Percentiles rank a stretch among this genome's conserved stretches.
Conservation (phyloP, 2,113 vertebrate species). For the Odocoileus virginianus region DNA sequence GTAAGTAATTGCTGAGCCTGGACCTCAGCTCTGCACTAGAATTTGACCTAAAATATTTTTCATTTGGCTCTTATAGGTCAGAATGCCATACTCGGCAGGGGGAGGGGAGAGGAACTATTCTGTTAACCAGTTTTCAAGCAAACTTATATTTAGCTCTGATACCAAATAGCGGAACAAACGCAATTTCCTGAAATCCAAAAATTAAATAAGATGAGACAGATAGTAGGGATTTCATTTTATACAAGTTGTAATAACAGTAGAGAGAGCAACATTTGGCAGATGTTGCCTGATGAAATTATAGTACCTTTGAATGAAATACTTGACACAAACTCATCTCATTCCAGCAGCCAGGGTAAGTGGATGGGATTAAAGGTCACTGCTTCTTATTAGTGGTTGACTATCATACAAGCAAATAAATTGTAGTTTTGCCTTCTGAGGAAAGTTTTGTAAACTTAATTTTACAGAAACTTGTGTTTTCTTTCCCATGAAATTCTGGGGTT, state of each 20-base stretch:
- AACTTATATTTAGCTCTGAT: slow-evolving; percentile 38
- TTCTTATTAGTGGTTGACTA: background rate
- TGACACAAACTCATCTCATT: background rate
- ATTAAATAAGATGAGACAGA: background rate
- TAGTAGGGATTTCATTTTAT: slow-evolving; percentile 38
- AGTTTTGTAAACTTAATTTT: background rate
- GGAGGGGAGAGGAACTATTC: background rate
- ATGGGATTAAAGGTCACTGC: background rate
- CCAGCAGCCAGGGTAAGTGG: background rate
- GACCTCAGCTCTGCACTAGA: background rate
- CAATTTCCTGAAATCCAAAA: slow-evolving; percentile 46
- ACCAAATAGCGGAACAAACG: slow-evolving; percentile 27
- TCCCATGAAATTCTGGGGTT: background rate
- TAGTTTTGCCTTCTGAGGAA: background rate
- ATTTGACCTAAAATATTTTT: slow-evolving; percentile 31
- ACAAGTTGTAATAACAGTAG: background rate
- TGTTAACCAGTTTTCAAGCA: slow-evolving; percentile 23
- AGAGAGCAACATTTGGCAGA: background rate
- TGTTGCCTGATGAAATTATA: background rate
- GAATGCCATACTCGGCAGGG: background rate
- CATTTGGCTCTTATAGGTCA: background rate
- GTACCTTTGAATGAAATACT: background rate
- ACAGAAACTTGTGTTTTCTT: background rate
- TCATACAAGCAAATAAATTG: background rate
- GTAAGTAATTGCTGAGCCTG: background rate